phyloP scores from a whole-genome alignment of 2,888 invertebrate species.

The Euspilapteryx auroguttella region DNA sequence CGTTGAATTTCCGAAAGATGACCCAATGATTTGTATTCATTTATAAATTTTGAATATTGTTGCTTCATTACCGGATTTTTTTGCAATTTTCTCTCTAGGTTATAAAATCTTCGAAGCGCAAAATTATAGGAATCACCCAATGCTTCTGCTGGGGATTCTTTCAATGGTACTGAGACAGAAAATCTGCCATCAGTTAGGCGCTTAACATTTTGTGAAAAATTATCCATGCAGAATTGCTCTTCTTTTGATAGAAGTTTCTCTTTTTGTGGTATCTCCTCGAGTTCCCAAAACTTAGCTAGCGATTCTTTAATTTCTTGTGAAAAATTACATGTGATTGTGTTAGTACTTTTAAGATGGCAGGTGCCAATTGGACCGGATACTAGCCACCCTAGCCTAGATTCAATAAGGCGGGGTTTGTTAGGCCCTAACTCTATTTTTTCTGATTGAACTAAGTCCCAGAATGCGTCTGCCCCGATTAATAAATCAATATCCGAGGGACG shows the following conservation, averaged over 20 bases:
- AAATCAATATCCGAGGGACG: conserved; percentile 8
- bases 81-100: conserved; percentile 1
- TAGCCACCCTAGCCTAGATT: conserved; percentile 8
- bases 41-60: too few species aligned
- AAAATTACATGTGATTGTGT: conserved; percentile 5
- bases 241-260: conserved; percentile 2
- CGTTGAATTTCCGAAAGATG: too few species aligned
- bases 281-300: conserved; percentile 4
- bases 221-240: conserved; percentile 4
- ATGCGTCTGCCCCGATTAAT: conserved; percentile 9
- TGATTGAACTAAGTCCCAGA: conserved; percentile 7
- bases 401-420: conserved; percentile 7
- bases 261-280: conserved; percentile 4
- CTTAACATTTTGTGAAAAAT: conserved; percentile 1
- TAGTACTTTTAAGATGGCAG: background rate
- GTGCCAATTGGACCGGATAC: conserved; percentile 6
- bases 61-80: conserved; percentile 5
- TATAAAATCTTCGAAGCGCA: conserved; percentile 4
- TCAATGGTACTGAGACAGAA: conserved; percentile 1
- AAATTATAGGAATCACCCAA: conserved; percentile 2
- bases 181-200: background rate
- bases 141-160: background rate
- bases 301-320: conserved; percentile 1
- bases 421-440: conserved; percentile 6
- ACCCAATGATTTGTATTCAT: too few species aligned